Base-by-base conservation (phyloP, 2,888 invertebrate species). In the Arctia plantaginis region DNA sequence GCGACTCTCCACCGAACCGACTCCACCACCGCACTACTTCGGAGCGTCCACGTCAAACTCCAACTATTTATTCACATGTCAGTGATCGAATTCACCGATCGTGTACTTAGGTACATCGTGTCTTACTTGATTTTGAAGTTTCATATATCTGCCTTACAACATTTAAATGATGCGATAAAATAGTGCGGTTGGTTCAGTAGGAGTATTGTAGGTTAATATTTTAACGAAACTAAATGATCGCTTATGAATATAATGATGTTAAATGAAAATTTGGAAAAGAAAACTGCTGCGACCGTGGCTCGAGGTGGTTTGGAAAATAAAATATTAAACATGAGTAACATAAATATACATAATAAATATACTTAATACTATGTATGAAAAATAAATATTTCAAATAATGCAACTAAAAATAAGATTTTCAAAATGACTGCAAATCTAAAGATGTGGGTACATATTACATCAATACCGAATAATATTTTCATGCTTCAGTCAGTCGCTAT, bases 401-500 rank as follows among this genome's bases (percentile, higher is more conserved):
- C 78, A 72, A 77, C 79, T 79, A 81, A 77, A 72, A 74, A 75
- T 74, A 65, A 76, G 20, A 69, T 69, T 65, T 69, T 78, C 75
- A 77, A 79, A 78, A 87, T 87, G 85, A 68, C 75, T 81, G 68
- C 74, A 80, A 82, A 83, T 80, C 80, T 77, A 89, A 85, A 85
- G 85, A 88, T 86, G 84, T 80, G 77, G 51, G 78, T 81, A 84
- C 75, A 47, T 71, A 73, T 71, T 76, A 77, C 77, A 77, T 66
- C 81, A 67, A 75, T 73, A 78, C 79, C 70, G 72, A 73, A 86
- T 85, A 44, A 55, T 85, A 83, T 86, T 62, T 18, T 87, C 90
- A 93, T 93, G 94, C 93, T 92, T 91, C 92, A 92, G 93, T 93
- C 93, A 93, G 93, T 92, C 92, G 82, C 76, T 71, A 70, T 74